Conservation (phyloP, 2,113 vertebrate genomes). For the Oplegnathus fasciatus region DNA sequence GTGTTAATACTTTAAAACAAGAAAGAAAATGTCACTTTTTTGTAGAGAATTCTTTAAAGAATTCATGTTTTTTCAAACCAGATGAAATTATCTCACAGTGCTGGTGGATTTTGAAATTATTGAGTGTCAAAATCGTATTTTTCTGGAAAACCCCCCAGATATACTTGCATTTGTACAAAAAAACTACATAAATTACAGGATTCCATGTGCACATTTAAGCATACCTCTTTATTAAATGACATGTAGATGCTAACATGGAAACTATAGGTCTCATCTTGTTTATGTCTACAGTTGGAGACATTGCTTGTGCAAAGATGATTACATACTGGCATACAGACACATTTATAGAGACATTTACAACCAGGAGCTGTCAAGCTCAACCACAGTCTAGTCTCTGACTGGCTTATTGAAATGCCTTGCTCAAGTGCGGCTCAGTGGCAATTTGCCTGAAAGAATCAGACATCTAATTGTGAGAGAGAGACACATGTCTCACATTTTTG, state of each 20-base stretch:
- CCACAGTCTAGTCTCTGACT: slow-evolving; percentile 68
- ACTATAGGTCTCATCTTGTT: slow-evolving; percentile 2
- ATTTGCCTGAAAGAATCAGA: slow-evolving; percentile 26
- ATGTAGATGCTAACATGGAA: slow-evolving; percentile 4
- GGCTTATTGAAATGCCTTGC: slow-evolving; percentile 13
- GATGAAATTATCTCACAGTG: not conserved
- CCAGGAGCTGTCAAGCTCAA: slow-evolving; percentile 32
- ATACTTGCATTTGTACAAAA: not conserved
- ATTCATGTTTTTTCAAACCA: not conserved
- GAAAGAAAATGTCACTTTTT: not conserved
- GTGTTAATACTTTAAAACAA: not conserved
- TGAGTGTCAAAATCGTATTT: not conserved
- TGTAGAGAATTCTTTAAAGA: too few species aligned
- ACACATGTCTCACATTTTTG: not conserved
- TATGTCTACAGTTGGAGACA: not conserved
- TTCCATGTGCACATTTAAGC: not conserved
- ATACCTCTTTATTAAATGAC: not conserved
- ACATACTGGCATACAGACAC: slow-evolving; percentile 24
- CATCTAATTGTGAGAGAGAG: not conserved
- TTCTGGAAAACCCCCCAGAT: not conserved
- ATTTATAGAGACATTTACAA: slow-evolving; percentile 25
- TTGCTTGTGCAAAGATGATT: slow-evolving; percentile 26
- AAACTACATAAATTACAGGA: not conserved
- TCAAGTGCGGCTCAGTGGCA: slow-evolving; percentile 20
- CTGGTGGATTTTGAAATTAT: too few species aligned